Percentiles rank a stretch among this genome's conserved stretches.
phyloP scores from a whole-genome alignment of 2,113 vertebrate species.

The Mohoua ochrocephala region DNA sequence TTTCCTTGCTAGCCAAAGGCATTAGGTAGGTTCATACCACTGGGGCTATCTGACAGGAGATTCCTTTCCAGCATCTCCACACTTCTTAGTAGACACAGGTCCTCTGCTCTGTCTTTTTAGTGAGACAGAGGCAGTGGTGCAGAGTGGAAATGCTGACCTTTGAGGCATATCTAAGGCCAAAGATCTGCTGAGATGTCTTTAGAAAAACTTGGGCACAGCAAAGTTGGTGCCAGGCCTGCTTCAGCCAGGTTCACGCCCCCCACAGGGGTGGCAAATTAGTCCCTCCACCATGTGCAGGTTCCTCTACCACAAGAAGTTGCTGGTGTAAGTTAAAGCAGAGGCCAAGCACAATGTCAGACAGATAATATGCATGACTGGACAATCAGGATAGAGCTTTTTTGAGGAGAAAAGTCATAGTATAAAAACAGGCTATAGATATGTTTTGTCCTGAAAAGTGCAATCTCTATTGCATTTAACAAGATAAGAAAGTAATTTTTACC shows the following conservation, averaged over 20 bases:
- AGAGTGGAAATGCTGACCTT: background rate
- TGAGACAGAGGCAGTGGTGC: background rate
- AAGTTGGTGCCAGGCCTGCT: background rate
- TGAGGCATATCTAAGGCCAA: background rate
- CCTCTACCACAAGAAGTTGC: background rate
- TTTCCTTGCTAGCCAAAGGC: background rate
- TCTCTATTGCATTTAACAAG: background rate
- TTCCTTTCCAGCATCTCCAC: background rate
- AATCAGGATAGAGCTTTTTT: background rate
- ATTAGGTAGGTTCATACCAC: background rate
- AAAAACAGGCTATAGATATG: background rate
- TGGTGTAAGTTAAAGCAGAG: background rate
- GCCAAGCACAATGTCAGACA: background rate
- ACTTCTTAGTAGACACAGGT: background rate
- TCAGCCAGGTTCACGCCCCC: background rate
- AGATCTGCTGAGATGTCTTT: background rate
- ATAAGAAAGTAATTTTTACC: background rate
- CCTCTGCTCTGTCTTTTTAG: background rate
- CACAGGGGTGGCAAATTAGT: background rate
- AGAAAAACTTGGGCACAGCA: background rate
- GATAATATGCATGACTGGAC: background rate
- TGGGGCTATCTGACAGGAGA: background rate
- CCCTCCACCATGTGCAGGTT: background rate
- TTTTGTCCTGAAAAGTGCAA: background rate
- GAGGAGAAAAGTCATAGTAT: background rate